These are phyloP conservation scores for Athene noctua DNA, from an alignment of 2,113 vertebrate genomes.

Conservation along the genomic window DNA sequence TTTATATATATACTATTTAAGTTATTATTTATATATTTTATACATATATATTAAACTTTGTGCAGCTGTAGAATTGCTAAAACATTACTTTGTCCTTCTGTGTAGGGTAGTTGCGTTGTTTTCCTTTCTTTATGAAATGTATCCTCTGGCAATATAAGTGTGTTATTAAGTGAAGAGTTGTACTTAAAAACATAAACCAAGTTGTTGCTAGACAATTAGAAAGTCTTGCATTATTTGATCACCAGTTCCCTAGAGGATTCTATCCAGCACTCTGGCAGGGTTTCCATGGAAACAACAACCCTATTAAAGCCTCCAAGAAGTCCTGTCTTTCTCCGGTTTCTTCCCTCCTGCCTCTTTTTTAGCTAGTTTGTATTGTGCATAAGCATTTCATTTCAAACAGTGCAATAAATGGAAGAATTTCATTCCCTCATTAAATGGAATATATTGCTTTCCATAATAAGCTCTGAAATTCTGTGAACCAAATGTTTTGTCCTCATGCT, in stretches of 20 bases:
- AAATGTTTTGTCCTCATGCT: neutral
- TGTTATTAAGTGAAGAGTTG: neutral
- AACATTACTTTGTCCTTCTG: neutral
- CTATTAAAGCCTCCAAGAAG: neutral
- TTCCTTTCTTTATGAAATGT: neutral
- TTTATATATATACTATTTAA: neutral
- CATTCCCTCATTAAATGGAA: neutral
- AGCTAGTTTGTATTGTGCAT: neutral
- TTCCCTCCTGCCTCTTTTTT: neutral
- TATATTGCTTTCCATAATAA: neutral
- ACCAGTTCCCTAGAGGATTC: neutral
- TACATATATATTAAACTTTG: neutral
- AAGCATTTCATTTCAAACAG: neutral
- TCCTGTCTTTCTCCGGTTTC: neutral
- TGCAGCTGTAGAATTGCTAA: neutral
- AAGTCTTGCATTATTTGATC: neutral
- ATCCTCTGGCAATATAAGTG: neutral
- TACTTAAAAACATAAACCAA: neutral
- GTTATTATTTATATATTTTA: neutral
- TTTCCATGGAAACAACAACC: conserved; percentile 25
- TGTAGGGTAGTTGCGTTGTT: neutral
- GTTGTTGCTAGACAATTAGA: neutral
- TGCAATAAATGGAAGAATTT: neutral
- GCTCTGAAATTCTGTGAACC: neutral
- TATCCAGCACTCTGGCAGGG: neutral